Conservation (phyloP, 2,797 vertebrate species). For the Muraenolepis orangiensis region DNA sequence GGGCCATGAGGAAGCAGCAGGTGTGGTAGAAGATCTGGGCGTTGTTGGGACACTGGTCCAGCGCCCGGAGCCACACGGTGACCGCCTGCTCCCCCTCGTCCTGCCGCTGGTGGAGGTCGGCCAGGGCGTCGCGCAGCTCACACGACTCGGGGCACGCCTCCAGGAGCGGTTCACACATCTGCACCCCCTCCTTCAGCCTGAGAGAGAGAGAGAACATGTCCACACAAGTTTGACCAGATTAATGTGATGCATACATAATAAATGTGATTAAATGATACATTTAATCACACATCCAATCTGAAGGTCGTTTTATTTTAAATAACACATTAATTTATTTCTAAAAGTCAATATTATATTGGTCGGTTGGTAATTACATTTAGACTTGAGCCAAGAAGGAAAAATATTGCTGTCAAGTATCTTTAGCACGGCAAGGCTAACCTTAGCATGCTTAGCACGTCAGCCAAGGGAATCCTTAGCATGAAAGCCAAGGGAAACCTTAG, state of each 20-base stretch:
- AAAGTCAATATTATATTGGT: too few species aligned
- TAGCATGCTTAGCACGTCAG: too few species aligned
- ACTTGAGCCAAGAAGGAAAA: too few species aligned
- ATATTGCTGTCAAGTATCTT: too few species aligned
- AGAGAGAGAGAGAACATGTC: background rate
- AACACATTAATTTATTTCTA: background rate
- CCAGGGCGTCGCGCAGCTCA: slow-evolving; percentile 77
- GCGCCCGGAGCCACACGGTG: slow-evolving; percentile 79
- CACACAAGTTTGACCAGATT: too few species aligned
- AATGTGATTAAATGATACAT: too few species aligned
- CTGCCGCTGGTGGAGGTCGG: slow-evolving; percentile 73
- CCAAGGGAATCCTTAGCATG: too few species aligned
- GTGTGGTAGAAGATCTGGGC: slow-evolving; percentile 84
- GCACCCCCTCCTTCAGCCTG: slow-evolving; percentile 79
- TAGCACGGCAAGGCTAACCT: too few species aligned
- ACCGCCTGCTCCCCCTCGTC: slow-evolving; percentile 69
- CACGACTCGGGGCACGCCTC: slow-evolving; percentile 76
- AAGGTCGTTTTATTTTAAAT: background rate
- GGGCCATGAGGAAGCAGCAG: slow-evolving; percentile 84
- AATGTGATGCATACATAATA: too few species aligned
- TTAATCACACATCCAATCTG: too few species aligned
- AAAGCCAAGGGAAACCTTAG: too few species aligned
- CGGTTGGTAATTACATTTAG: too few species aligned
- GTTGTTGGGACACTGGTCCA: slow-evolving; percentile 79
- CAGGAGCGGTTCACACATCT: slow-evolving; percentile 79